These are phyloP conservation scores for Brachynemurus nebulosus DNA, from an alignment of 2,888 invertebrate genomes.

Conservation along the genomic window DNA sequence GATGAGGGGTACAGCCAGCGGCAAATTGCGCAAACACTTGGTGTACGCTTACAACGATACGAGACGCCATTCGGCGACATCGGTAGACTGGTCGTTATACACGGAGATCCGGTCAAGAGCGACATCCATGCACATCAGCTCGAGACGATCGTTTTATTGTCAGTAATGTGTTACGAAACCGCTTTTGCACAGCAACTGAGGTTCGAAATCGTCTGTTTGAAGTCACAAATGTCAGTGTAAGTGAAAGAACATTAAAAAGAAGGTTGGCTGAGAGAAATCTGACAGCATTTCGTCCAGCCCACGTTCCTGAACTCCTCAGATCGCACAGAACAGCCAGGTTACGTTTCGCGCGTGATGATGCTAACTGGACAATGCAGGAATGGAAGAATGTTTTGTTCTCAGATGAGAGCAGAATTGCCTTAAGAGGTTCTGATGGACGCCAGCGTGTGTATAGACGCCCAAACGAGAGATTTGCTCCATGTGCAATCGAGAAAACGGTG, in stretches of 20 bases:
- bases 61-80: not conserved
- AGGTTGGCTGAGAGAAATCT: conserved; percentile 1
- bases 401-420: conserved; percentile 2
- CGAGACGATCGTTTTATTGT: not conserved
- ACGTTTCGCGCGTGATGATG: conserved; percentile 5
- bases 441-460: conserved; percentile 12
- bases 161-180: not conserved
- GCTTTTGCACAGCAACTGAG: not conserved
- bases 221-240: not conserved
- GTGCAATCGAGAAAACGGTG: conserved; percentile 7
- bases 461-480: conserved; percentile 1
- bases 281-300: not conserved
- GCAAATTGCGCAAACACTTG: too few species aligned
- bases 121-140: not conserved
- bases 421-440: conserved; percentile 10
- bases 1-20: too few species aligned
- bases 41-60: not conserved
- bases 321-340: conserved; percentile 2
- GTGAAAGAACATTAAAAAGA: conserved; percentile 18
- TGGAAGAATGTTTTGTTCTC: conserved; percentile 9
- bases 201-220: not conserved
- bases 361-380: conserved; percentile 8
- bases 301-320: not conserved
- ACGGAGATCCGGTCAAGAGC: not conserved
- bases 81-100: not conserved